phyloP scores from a whole-genome alignment of 2,113 vertebrate genomes.

The Caretta caretta region DNA sequence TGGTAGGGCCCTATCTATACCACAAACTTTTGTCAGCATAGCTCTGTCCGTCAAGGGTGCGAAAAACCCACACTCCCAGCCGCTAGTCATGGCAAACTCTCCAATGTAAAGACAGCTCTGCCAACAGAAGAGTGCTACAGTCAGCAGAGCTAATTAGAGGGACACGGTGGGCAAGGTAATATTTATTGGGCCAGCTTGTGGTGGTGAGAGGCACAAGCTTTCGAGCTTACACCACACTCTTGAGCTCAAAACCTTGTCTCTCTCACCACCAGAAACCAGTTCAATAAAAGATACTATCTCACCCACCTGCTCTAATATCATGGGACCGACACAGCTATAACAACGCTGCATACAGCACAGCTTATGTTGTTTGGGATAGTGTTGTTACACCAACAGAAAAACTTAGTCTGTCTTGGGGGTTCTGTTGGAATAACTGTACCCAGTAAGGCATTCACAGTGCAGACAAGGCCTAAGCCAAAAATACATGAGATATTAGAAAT shows the following conservation, averaged over 20 bases:
- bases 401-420: neutral
- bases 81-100: neutral
- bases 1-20: neutral
- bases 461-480: neutral
- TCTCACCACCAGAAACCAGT: neutral
- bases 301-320: neutral
- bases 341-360: neutral
- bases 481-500: neutral
- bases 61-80: neutral
- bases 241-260: neutral
- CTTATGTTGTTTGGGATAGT: neutral
- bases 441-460: neutral
- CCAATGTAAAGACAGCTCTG: neutral
- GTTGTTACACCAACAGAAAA: neutral
- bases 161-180: neutral
- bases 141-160: neutral
- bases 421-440: neutral
- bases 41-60: neutral
- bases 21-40: neutral
- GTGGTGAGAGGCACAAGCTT: neutral
- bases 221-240: neutral
- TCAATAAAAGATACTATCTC: neutral
- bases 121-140: neutral
- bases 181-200: neutral
- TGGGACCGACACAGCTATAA: neutral